Base-by-base conservation (phyloP, 92 coral and sea anemone species). In the Phenganax marumi region DNA sequence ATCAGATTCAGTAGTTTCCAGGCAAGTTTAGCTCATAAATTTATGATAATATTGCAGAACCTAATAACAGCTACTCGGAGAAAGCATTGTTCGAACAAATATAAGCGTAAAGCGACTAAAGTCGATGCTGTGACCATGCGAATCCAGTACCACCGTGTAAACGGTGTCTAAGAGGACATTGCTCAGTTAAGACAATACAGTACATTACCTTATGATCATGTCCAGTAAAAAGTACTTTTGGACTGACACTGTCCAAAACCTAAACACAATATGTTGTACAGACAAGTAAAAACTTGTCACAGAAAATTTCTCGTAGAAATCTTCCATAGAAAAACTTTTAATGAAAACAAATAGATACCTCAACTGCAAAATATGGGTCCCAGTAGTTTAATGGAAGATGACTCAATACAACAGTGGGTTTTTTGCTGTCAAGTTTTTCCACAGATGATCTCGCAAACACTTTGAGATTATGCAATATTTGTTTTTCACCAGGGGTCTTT, bases 141-240 rank as follows among this genome's bases (percentile, higher is more conserved):
- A n/a, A n/a, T n/a, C n/a, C n/a, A n/a, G n/a, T n/a, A n/a, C n/a
- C n/a, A n/a, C n/a, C n/a, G n/a, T n/a, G n/a, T n/a, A n/a, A n/a
- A n/a, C n/a, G n/a, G n/a, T n/a, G n/a, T n/a, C n/a, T n/a, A n/a
- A 33, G 43, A 33, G 43, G 43, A 33, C 43, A 5, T 33, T 33
- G 43, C 43, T 33, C 43, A 33, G 43, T 33, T 33, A 33, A 33
- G 43, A 33, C 48, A 16, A 18, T 25, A 14, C 16, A 17, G 50
- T 7, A 16, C 47, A 53, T 12, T 85, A 93, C 97, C 96, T 91
- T 81, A 77, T 93, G 97, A 76, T 72, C 66, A 65, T 93, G 93
- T 11, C 97, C 97, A 72, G 93, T 82, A 49, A 93, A 88, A 16
- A 91, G 81, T 66, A 86, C 75, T 24, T 72, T 86, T 51, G 97